Evolutionary conservation across 2,888 invertebrate species (phyloP).

Genomic region (Napeogenes sylphis): DNA sequence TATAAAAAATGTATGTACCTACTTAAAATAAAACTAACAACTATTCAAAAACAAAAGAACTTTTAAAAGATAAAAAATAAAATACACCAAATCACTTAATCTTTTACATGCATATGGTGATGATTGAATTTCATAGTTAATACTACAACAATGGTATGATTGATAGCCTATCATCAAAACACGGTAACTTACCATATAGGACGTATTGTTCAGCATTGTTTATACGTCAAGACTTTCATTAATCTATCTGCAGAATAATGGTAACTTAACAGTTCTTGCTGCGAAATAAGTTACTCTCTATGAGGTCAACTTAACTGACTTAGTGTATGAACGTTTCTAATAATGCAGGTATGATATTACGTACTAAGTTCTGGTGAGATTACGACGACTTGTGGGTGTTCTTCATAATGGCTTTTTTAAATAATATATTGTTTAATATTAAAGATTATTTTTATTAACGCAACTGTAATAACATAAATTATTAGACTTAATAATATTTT

Average conservation of each 20-base stretch:
- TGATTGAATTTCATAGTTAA: constrained; percentile 18
- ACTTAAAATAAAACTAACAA: no score
- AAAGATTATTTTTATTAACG: no score
- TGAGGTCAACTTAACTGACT: constrained; percentile 15
- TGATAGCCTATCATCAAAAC: constrained; percentile 53
- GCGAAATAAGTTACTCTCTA: constrained; percentile 36
- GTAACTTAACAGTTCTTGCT: constrained; percentile 41
- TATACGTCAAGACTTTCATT: constrained; percentile 60
- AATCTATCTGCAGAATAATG: constrained; percentile 42
- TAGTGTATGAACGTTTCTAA: not conserved
- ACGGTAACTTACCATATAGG: constrained; percentile 46
- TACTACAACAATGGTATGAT: constrained; percentile 41
- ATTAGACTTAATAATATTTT: no score
- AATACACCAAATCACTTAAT: constrained; percentile 1
- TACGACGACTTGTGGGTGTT: no score
- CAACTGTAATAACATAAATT: no score
- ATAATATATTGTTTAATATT: no score
- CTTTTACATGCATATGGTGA: not conserved
- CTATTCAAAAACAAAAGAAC: not conserved
- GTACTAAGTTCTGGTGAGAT: no score
- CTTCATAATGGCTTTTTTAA: no score
- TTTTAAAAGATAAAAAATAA: not conserved
- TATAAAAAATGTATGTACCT: no score
- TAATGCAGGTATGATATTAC: no score
- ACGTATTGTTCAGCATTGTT: constrained; percentile 60